Evolutionary conservation across 2,113 vertebrate genomes (phyloP).

Genomic region (Pelusios castaneus): DNA sequence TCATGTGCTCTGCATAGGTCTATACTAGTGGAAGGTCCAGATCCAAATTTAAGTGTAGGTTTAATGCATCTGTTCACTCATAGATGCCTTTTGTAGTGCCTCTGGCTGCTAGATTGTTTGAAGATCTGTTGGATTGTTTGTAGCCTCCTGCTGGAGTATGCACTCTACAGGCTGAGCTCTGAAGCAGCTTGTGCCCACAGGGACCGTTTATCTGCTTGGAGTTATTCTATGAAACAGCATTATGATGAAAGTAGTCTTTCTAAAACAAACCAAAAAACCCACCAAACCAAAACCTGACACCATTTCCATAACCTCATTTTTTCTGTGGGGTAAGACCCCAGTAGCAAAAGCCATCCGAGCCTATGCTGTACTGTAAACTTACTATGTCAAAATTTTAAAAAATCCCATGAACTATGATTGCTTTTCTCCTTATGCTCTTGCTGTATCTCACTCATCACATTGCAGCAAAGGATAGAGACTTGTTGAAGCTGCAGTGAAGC

Average conservation of each 20-base stretch:
- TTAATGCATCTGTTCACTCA: not conserved
- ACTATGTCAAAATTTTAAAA: not conserved
- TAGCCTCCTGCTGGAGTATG: not conserved
- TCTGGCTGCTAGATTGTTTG: not conserved
- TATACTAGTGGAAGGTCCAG: not conserved
- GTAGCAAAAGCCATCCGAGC: not conserved
- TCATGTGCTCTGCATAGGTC: not conserved
- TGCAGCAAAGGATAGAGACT: not conserved
- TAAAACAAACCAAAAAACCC: too few species aligned
- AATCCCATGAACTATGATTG: not conserved
- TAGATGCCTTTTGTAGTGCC: not conserved
- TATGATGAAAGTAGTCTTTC: not conserved
- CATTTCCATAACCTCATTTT: not conserved
- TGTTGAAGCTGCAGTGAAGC: not conserved
- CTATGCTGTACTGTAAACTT: not conserved
- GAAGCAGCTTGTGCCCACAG: not conserved
- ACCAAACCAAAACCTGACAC: too few species aligned
- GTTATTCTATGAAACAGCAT: not conserved
- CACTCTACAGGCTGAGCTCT: not conserved
- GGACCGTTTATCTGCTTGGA: not conserved
- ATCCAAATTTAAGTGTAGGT: constrained; percentile 6
- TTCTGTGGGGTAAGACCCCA: not conserved
- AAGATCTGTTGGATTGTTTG: not conserved
- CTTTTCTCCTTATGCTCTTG: not conserved
- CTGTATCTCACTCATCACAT: not conserved